These are phyloP conservation scores for Hyles lineata DNA, from an alignment of 2,888 invertebrate species.

Conservation along the genomic window DNA sequence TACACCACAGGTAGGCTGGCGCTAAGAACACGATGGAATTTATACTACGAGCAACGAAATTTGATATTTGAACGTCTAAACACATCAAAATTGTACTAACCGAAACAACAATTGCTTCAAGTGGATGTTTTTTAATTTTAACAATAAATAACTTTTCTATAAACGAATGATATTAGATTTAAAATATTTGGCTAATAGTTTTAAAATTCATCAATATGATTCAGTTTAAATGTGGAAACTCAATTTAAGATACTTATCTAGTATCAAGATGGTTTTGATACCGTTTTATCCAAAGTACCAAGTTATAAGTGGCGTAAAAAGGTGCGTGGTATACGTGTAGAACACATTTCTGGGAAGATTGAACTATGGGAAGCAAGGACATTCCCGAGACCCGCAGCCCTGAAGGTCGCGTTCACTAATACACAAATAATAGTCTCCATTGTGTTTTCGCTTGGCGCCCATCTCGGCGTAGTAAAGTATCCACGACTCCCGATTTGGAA, in stretches of 20 bases:
- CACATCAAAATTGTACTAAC: neutral
- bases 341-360: slow-evolving; percentile 76
- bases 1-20: slow-evolving; percentile 80
- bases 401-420: slow-evolving; percentile 74
- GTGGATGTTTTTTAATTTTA: neutral
- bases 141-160: neutral
- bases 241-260: neutral
- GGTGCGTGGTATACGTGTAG: slow-evolving; percentile 66
- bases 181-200: neutral
- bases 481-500: slow-evolving; percentile 43
- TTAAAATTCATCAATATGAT: neutral
- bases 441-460: slow-evolving; percentile 54
- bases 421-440: slow-evolving; percentile 63
- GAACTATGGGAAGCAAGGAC: slow-evolving; percentile 65
- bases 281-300: slow-evolving; percentile 3
- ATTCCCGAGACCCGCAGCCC: slow-evolving; percentile 63
- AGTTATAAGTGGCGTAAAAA: slow-evolving; percentile 56
- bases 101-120: neutral
- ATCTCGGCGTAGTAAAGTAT: slow-evolving; percentile 27
- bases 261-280: slow-evolving; percentile 23
- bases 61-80: slow-evolving; percentile 55
- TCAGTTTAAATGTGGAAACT: neutral
- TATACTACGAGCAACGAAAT: slow-evolving; percentile 55
- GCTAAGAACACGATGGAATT: slow-evolving; percentile 83
- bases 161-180: neutral